phyloP scores from a whole-genome alignment of 2,113 vertebrate genomes.

The Pelecanus crispus region DNA sequence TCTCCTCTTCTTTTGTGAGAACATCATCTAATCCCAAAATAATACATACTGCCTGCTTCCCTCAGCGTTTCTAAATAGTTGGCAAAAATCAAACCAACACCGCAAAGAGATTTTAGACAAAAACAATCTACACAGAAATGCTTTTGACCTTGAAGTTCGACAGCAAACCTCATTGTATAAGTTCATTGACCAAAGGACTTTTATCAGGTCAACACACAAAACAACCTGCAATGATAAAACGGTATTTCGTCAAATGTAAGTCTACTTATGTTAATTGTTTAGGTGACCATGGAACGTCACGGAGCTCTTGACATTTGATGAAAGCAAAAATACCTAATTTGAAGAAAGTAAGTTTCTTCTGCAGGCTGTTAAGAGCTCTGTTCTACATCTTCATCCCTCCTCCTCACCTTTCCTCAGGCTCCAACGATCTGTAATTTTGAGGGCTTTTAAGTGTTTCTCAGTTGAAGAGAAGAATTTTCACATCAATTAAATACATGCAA shows the following conservation, averaged over 20 bases:
- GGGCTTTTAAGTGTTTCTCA: not conserved
- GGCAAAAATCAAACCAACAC: not conserved
- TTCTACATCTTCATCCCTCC: not conserved
- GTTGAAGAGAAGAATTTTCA: not conserved
- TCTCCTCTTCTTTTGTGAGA: not conserved
- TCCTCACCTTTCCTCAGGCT: not conserved
- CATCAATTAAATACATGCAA: not conserved
- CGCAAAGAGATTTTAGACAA: not conserved
- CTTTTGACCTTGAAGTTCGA: not conserved
- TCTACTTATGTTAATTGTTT: not conserved
- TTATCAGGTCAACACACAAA: not conserved
- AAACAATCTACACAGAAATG: not conserved
- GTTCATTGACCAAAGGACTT: not conserved
- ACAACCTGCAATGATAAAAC: not conserved
- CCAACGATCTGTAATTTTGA: not conserved
- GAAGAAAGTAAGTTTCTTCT: not conserved
- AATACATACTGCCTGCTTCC: not conserved
- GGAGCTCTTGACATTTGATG: not conserved
- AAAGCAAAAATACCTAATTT: not conserved
- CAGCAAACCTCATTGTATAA: not conserved
- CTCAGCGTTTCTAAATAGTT: not conserved
- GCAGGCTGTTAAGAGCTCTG: not conserved
- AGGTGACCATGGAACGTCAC: not conserved
- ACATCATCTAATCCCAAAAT: not conserved
- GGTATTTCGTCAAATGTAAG: not conserved